Evolutionary conservation across 1,140 invertebrate species (phyloP), one percentile per base, ranked within the genome.

Genomic region (Zaprionus inermis): DNA sequence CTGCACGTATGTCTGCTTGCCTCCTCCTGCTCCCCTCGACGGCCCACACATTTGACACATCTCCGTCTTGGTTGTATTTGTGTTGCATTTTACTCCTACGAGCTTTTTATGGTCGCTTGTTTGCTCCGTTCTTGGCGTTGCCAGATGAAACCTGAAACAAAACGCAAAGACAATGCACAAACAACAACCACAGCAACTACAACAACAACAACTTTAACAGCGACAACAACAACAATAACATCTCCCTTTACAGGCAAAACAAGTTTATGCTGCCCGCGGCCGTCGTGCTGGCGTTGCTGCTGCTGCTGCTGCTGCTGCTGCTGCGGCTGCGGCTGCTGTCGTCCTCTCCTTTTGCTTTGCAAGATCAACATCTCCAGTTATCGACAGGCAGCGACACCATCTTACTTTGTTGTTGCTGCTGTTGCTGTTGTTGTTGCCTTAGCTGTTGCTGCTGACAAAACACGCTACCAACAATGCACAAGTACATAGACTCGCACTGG

Each of bases 211-310:
- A 32, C 41, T 16, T 34, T 44, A 59, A 61, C 66, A 61, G 46
- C 69, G 32, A 36, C 64, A 74, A 64, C 80, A 68, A 65, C 72
- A 51, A 54, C 73, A 68, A 57, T 75, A 51, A 70, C 83, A 89
- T 83, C 84, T 89, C 84, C 84, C 84, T 89, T 84, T 89, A 88
- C 74, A 89, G 84, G 84, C 84, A 88, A 89, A 88, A 89, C 84
- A 88, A 88, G 84, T 89, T 89, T 88, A 60, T 70, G 65, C 77
- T 76, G 80, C 84, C 71, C 55, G 74, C 73, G 85, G 84, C 80
- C 84, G 78, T 81, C 72, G 24, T 28, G 57, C 74, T 61, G 64
- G 76, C 85, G 67, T 63, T 75, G 77, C 59, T 78, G 46, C 44
- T 74, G 56, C 41, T 61, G 61, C 38, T 54, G 56, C 84, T 70